Conservation (phyloP, 2,888 invertebrate genomes). For the Ormyrus labotus region DNA sequence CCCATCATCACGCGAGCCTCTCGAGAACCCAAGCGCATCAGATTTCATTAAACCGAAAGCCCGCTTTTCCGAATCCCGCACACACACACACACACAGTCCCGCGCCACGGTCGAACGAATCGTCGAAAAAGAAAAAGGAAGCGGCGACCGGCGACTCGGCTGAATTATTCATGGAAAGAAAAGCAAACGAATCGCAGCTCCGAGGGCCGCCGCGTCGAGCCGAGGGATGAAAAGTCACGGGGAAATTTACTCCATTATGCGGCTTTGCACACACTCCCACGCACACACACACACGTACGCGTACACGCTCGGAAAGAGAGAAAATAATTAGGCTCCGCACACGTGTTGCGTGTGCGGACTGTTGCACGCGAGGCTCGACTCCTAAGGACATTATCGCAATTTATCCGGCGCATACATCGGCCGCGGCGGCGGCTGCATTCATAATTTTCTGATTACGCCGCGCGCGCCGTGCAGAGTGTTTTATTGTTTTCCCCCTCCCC, state of each 20-base stretch:
- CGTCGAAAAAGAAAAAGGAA: constrained; percentile 1
- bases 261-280: constrained; percentile 10
- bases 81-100: too few species aligned
- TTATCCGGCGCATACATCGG: constrained; percentile 16
- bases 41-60: too few species aligned
- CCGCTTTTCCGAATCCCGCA: too few species aligned
- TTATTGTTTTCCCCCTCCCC: too few species aligned
- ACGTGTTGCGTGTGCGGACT: constrained; percentile 68
- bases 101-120: neutral
- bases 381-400: constrained; percentile 41
- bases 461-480: too few species aligned
- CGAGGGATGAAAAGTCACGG: constrained; percentile 26
- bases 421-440: constrained; percentile 25
- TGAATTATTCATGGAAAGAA: constrained; percentile 41
- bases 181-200: neutral
- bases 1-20: too few species aligned
- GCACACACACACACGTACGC: constrained; percentile 22
- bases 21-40: too few species aligned
- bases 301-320: constrained; percentile 49
- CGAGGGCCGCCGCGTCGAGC: neutral
- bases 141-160: constrained; percentile 6
- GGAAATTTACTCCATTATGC: constrained; percentile 37
- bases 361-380: neutral
- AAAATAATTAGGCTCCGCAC: constrained; percentile 68
- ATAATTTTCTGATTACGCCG: constrained; percentile 34